Percentiles rank a stretch among this genome's conserved stretches.
phyloP scores from a whole-genome alignment of 1,140 invertebrate genomes.

The Scaptodrosophila lebanonensis region DNA sequence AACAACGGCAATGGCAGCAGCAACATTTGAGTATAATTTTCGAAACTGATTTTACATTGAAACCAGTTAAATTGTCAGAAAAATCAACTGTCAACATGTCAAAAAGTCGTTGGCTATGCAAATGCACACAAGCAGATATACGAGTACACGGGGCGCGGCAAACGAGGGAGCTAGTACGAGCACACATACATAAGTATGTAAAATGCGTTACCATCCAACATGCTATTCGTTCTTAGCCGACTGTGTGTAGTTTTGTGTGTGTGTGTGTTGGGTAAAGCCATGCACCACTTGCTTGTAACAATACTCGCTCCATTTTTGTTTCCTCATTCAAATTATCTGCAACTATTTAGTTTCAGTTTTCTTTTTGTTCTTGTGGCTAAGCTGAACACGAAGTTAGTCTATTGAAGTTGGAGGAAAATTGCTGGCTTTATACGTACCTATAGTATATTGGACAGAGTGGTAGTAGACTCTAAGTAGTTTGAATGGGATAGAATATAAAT shows the following conservation, averaged over 20 bases:
- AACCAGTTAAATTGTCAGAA: slow-evolving; percentile 77
- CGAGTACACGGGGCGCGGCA: too few species aligned
- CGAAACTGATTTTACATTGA: slow-evolving; percentile 77
- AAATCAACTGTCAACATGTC: slow-evolving; percentile 77
- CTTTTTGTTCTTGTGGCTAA: slow-evolving; percentile 14
- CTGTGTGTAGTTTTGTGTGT: neutral
- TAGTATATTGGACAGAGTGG: too few species aligned
- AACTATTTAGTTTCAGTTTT: slow-evolving; percentile 19
- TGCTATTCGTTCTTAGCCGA: neutral
- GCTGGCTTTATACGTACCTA: too few species aligned
- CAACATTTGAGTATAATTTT: slow-evolving; percentile 70
- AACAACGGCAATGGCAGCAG: slow-evolving; percentile 42
- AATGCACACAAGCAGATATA: slow-evolving; percentile 38
- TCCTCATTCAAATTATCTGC: slow-evolving; percentile 43
- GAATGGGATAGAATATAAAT: too few species aligned
- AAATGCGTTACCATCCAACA: neutral
- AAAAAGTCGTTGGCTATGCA: slow-evolving; percentile 76
- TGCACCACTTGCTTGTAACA: slow-evolving; percentile 29
- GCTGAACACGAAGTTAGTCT: too few species aligned
- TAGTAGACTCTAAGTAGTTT: too few species aligned
- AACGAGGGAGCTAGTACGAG: too few species aligned
- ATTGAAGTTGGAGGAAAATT: too few species aligned
- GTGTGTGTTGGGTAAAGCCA: slow-evolving; percentile 20
- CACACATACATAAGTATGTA: neutral
- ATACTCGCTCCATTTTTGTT: slow-evolving; percentile 41